Percentiles rank a stretch among this genome's conserved stretches.
Evolutionary conservation across 2,113 vertebrate species (phyloP).

Genomic region (Phrynosoma platyrhinos): DNA sequence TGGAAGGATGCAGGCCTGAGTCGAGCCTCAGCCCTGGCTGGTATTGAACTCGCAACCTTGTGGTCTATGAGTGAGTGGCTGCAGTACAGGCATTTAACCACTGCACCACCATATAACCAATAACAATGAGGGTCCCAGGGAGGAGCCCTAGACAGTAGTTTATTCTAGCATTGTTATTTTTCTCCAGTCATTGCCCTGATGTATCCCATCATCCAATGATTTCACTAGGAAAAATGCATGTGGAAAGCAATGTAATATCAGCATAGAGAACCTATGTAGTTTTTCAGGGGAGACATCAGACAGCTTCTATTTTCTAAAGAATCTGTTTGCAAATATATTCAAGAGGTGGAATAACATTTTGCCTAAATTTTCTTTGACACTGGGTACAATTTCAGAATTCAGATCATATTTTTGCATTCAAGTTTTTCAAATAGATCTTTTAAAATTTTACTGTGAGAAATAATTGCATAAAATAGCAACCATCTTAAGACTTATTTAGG

Average conservation of each 20-base stretch:
- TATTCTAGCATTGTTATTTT: not conserved
- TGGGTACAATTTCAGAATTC: not conserved
- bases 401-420: not conserved
- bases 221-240: not conserved
- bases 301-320: no score
- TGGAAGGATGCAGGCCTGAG: no score
- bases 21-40: no score
- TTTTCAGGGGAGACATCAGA: not conserved
- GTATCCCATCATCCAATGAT: not conserved
- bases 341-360: not conserved
- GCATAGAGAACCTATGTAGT: not conserved
- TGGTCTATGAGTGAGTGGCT: no score
- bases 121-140: not conserved
- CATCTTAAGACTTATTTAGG: not conserved
- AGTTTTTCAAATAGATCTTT: not conserved
- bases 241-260: not conserved
- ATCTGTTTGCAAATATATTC: no score
- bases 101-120: no score
- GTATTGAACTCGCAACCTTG: no score
- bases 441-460: no score
- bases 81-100: no score
- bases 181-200: not conserved
- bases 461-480: not conserved
- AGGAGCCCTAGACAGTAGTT: no score
- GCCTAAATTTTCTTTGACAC: not conserved